Conservation (phyloP, 1,140 invertebrate genomes). For the Chrysomallon squamiferum region DNA sequence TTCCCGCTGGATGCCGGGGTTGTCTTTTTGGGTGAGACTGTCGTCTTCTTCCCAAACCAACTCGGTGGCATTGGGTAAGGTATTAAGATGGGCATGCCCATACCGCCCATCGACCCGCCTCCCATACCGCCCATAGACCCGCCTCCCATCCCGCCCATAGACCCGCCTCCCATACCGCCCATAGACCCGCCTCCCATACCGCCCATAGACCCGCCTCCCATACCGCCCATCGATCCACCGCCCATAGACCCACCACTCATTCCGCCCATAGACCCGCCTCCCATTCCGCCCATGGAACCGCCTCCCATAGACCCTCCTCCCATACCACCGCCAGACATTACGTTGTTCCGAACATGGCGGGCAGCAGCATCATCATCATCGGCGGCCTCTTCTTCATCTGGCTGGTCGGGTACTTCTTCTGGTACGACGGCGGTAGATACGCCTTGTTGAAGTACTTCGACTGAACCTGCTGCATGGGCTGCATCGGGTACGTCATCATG, state of each 20-base stretch:
- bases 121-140: no score
- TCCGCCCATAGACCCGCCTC: not conserved
- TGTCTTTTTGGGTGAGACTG: no score
- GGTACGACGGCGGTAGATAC: not conserved
- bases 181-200: not conserved
- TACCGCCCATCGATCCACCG: not conserved
- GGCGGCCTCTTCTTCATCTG: not conserved
- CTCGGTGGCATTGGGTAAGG: no score
- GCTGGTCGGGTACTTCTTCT: not conserved
- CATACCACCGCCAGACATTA: not conserved
- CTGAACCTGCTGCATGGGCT: not conserved
- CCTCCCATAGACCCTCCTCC: not conserved
- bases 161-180: not conserved
- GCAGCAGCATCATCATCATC: not conserved
- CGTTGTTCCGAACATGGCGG: not conserved
- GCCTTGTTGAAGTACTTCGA: conserved; percentile 1
- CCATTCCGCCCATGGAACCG: not conserved
- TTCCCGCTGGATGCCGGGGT: no score
- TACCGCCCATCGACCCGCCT: no score
- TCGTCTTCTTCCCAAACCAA: no score
- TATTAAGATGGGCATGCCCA: no score
- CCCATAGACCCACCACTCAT: not conserved
- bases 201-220: not conserved
- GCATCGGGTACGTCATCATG: no score
- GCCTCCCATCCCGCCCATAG: no score